phyloP scores from a whole-genome alignment of 2,888 invertebrate species.

The Tethea ocularis region DNA sequence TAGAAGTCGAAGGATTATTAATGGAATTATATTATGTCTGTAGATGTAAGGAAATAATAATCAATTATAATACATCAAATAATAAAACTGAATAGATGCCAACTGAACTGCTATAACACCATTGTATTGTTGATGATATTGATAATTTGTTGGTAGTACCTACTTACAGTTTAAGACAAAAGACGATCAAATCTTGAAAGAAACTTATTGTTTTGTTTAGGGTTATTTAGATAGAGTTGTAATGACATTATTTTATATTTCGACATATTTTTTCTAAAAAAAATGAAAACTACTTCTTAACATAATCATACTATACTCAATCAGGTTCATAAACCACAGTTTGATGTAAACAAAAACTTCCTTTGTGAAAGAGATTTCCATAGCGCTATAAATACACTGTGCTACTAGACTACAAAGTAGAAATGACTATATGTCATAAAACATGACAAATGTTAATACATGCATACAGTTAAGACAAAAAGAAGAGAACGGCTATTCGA shows the following conservation, averaged over 20 bases:
- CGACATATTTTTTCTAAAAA: too few species aligned
- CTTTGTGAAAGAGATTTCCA: neutral
- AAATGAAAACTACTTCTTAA: too few species aligned
- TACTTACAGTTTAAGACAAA: too few species aligned
- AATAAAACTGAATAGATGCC: neutral
- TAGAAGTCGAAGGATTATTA: neutral
- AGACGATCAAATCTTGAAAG: too few species aligned
- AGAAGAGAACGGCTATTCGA: constrained; percentile 32
- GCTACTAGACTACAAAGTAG: constrained; percentile 17
- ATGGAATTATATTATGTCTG: neutral
- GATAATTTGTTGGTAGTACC: too few species aligned
- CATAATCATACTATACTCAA: too few species aligned
- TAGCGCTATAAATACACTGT: neutral
- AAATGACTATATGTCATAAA: constrained; percentile 23
- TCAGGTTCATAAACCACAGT: too few species aligned
- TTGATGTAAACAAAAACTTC: neutral
- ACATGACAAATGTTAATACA: constrained; percentile 39
- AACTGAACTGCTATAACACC: too few species aligned
- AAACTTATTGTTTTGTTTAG: too few species aligned
- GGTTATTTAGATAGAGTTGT: too few species aligned
- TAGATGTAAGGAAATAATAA: neutral
- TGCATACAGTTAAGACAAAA: constrained; percentile 45
- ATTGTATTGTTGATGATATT: too few species aligned
- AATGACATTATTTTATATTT: too few species aligned
- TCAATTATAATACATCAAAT: neutral